A percentile compares a stretch with the other conserved stretches of the same genome.
Conservation (phyloP, 1,140 invertebrate genomes). For the Pogonus chalceus region DNA sequence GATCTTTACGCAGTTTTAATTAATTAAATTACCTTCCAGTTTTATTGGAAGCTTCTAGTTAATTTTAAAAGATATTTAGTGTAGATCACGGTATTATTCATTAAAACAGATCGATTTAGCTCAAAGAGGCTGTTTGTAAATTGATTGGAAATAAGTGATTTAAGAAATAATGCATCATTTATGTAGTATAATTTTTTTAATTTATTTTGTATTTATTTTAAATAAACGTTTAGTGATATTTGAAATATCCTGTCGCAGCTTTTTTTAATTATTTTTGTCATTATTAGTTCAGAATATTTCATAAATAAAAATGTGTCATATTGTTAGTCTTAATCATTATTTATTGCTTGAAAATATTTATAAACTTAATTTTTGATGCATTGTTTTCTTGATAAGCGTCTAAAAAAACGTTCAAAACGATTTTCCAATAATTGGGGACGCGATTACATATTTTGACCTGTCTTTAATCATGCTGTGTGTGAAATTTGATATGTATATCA, state of each 20-base stretch:
- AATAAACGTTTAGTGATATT: too few species aligned
- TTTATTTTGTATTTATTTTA: too few species aligned
- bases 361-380: conserved; percentile 16
- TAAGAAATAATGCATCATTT: neutral
- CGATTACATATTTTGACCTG: conserved; percentile 15
- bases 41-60: conserved; percentile 8
- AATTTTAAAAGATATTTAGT: neutral
- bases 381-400: conserved; percentile 17
- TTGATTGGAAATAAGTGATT: neutral
- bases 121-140: neutral
- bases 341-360: conserved; percentile 11
- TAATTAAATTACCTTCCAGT: conserved; percentile 6
- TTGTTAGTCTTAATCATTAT: conserved; percentile 7
- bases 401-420: conserved; percentile 25
- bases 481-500: conserved; percentile 33
- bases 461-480: conserved; percentile 38
- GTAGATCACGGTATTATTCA: neutral
- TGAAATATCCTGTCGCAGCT: too few species aligned
- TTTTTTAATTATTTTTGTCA: too few species aligned
- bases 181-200: too few species aligned
- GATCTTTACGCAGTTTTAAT: neutral
- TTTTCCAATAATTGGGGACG: neutral
- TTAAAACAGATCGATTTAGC: neutral
- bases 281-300: neutral
- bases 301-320: conserved; percentile 3